Evolutionary conservation across 1,140 invertebrate genomes (phyloP).

Genomic region (Cheumatopsyche charites): DNA sequence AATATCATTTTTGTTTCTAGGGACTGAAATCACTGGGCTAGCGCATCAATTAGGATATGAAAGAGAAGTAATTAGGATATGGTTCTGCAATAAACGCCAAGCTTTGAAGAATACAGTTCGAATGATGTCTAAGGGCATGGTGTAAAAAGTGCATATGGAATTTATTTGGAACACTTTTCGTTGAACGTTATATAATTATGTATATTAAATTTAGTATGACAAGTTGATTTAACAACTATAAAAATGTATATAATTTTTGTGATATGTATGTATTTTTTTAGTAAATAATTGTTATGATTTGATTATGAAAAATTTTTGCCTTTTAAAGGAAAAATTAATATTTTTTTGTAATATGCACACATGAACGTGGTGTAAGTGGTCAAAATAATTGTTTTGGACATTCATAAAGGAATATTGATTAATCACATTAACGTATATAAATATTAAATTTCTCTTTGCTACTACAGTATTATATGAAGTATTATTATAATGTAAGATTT

Average conservation of each 20-base stretch:
- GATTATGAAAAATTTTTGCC: neutral
- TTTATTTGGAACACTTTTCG: neutral
- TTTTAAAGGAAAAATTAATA: constrained; percentile 14
- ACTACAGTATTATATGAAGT: no score
- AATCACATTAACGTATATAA: no score
- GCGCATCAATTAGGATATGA: constrained; percentile 96
- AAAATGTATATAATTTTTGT: constrained; percentile 43
- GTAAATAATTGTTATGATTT: constrained; percentile 12
- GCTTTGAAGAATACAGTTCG: constrained; percentile 93
- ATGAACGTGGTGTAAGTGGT: no score
- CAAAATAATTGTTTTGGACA: no score
- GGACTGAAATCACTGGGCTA: constrained; percentile 94
- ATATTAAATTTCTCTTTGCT: no score
- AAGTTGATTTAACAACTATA: constrained; percentile 40
- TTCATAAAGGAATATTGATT: no score
- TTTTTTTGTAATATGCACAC: neutral
- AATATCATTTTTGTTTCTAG: constrained; percentile 65
- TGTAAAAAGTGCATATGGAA: constrained; percentile 50
- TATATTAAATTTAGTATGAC: constrained; percentile 5
- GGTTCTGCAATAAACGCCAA: constrained; percentile 99
- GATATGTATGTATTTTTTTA: constrained; percentile 29
- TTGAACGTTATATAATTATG: neutral
- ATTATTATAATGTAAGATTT: no score
- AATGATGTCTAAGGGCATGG: constrained; percentile 86
- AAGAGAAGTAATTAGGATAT: constrained; percentile 96